phyloP scores from a whole-genome alignment of 92 coral and sea anemone species.

The Isaurus tuberculatus region DNA sequence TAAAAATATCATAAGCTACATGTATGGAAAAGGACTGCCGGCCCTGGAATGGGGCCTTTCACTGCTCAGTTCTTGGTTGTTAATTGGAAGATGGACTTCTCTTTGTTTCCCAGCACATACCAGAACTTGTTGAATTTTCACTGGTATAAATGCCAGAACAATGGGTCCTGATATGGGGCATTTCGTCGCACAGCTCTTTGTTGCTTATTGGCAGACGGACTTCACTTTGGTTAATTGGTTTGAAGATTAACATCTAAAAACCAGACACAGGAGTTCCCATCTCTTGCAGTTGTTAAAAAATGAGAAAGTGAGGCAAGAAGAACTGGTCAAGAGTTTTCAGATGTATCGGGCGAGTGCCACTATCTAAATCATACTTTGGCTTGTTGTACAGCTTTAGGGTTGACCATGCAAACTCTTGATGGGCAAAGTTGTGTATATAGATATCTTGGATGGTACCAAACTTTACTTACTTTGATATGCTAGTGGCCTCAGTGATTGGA shows the following conservation, averaged over 20 bases:
- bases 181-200: slow-evolving; percentile 17
- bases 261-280: slow-evolving; percentile 23
- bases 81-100: slow-evolving; percentile 8
- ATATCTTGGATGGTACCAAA: neutral
- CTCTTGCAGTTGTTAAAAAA: slow-evolving; percentile 17
- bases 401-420: neutral
- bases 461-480: neutral
- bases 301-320: slow-evolving; percentile 23
- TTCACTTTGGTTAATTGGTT: slow-evolving; percentile 8
- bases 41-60: neutral
- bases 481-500: neutral
- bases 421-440: neutral
- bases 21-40: neutral
- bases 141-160: slow-evolving; percentile 16
- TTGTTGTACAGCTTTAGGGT: slow-evolving; percentile 1
- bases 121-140: slow-evolving; percentile 4
- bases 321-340: slow-evolving; percentile 22
- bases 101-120: slow-evolving; percentile 14
- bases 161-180: neutral
- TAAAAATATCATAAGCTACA: neutral
- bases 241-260: slow-evolving; percentile 16
- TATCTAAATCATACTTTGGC: neutral
- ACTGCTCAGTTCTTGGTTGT: neutral
- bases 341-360: slow-evolving; percentile 10
- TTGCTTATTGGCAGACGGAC: slow-evolving; percentile 20